Conservation (phyloP, 2,888 invertebrate genomes). For the Aphodius granarius region DNA sequence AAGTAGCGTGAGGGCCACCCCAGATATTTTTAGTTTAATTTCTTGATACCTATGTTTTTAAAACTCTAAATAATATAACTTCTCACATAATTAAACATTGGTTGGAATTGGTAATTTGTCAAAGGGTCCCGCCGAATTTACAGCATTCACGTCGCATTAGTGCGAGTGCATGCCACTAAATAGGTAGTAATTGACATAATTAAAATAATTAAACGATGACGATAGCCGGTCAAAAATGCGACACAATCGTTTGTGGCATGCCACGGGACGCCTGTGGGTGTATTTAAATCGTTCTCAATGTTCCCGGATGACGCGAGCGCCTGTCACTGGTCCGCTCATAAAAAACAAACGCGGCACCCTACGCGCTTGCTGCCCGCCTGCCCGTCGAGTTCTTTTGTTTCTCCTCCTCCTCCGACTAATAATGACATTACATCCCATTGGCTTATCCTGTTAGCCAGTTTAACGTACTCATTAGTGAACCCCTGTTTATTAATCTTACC, state of each 20-base stretch:
- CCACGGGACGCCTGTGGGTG: not conserved
- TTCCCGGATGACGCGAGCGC: not conserved
- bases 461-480: not conserved
- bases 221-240: not conserved
- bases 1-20: no score
- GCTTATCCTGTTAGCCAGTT: not conserved
- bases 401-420: not conserved
- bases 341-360: not conserved
- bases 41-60: no score
- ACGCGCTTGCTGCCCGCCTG: not conserved
- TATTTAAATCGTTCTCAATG: not conserved
- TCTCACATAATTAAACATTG: not conserved
- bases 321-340: not conserved
- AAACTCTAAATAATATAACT: no score
- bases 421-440: not conserved
- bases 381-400: not conserved
- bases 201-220: not conserved
- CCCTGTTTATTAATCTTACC: not conserved
- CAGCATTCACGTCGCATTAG: not conserved
- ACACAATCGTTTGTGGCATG: not conserved
- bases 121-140: not conserved
- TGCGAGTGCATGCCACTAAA: not conserved
- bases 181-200: not conserved
- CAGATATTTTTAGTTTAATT: no score
- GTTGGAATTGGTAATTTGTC: not conserved